Evolutionary conservation across 2,113 vertebrate genomes (phyloP).

Genomic region (Xiphophorus hellerii): DNA sequence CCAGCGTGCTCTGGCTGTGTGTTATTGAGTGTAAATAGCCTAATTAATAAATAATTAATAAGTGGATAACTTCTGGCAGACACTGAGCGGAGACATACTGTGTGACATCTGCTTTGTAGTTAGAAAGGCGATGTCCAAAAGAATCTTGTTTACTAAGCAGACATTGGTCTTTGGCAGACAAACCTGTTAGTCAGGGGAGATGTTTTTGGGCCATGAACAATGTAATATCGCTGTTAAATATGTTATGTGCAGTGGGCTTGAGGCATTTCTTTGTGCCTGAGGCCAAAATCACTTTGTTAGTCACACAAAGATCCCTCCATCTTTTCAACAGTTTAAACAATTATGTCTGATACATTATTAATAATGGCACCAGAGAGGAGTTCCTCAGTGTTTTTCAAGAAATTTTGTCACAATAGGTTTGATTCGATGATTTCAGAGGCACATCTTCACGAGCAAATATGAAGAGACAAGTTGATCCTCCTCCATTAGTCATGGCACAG

Average conservation of each 20-base stretch:
- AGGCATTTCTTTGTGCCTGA: slow-evolving; percentile 53
- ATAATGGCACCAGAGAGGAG: slow-evolving; percentile 38
- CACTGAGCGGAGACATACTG: slow-evolving; percentile 69
- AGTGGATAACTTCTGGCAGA: slow-evolving; percentile 72
- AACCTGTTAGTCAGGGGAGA: slow-evolving; percentile 75
- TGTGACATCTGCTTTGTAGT: slow-evolving; percentile 79
- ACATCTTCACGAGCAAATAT: slow-evolving; percentile 37
- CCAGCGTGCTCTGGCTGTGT: slow-evolving; percentile 26
- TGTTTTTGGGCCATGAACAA: slow-evolving; percentile 74
- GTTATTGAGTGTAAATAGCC: slow-evolving; percentile 42
- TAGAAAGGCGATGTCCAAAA: slow-evolving; percentile 72
- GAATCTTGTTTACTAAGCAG: slow-evolving; percentile 73
- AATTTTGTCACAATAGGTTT: slow-evolving; percentile 35
- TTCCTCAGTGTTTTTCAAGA: slow-evolving; percentile 8
- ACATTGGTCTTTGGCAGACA: slow-evolving; percentile 76
- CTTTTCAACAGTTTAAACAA: slow-evolving; percentile 48
- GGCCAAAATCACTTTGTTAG: slow-evolving; percentile 66
- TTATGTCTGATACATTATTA: slow-evolving; percentile 51
- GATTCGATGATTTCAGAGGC: slow-evolving; percentile 50
- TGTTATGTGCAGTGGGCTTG: slow-evolving; percentile 63
- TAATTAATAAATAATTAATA: slow-evolving; percentile 70
- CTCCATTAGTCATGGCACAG: slow-evolving; percentile 59
- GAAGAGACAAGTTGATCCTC: slow-evolving; percentile 58
- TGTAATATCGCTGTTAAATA: slow-evolving; percentile 74
- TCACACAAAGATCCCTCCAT: slow-evolving; percentile 62